These are phyloP conservation scores for Calameuta pallipes DNA, from an alignment of 2,888 invertebrate genomes.

Conservation along the genomic window DNA sequence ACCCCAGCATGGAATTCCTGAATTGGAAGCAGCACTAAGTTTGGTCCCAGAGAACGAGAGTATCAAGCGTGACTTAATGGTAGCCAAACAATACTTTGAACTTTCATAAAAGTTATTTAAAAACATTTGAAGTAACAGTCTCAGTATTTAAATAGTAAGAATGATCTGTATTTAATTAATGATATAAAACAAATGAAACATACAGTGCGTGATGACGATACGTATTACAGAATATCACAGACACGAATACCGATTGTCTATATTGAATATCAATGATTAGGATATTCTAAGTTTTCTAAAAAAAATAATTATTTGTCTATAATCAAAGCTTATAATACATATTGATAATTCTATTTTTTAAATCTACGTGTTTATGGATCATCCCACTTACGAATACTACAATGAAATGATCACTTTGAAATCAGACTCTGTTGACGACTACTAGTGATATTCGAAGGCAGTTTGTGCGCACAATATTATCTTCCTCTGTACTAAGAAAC, in stretches of 20 bases:
- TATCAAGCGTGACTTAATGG: constrained; percentile 70
- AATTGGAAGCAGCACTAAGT: constrained; percentile 80
- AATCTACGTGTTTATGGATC: background rate
- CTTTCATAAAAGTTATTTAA: background rate
- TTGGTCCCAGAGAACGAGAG: constrained; percentile 74
- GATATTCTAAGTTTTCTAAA: background rate
- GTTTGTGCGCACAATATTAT: background rate
- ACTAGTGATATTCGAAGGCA: background rate
- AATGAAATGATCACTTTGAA: background rate
- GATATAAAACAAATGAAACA: background rate
- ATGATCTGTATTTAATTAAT: constrained; percentile 32
- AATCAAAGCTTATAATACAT: background rate
- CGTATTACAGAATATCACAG: constrained; percentile 34
- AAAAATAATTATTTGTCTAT: background rate
- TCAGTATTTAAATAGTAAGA: constrained; percentile 31
- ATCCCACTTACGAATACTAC: background rate
- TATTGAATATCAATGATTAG: background rate
- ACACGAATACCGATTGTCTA: constrained; percentile 15
- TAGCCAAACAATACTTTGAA: constrained; percentile 44
- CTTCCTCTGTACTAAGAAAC: background rate
- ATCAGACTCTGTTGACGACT: background rate
- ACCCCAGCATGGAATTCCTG: constrained; percentile 77
- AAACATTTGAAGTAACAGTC: constrained; percentile 35
- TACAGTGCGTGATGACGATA: background rate
- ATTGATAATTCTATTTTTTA: background rate